Conservation (phyloP, 2,113 vertebrate genomes). For the Chinchilla lanigera region DNA sequence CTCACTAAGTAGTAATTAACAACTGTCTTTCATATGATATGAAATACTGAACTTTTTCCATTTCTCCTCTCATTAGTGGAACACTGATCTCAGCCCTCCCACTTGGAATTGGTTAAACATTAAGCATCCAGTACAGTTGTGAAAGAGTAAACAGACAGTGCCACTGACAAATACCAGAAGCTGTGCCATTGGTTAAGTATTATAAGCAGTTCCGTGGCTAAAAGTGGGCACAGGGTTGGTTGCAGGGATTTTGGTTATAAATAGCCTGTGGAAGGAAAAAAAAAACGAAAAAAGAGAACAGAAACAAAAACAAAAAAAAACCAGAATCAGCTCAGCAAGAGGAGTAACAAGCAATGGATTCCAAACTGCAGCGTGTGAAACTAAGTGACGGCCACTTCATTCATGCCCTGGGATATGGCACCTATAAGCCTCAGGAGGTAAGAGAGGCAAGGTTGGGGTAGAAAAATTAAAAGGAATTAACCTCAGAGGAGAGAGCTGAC, state of each 20-base stretch:
- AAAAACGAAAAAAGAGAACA: no score
- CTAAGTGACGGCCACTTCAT: not conserved
- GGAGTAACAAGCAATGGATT: not conserved
- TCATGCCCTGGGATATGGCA: not conserved
- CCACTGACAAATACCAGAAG: not conserved
- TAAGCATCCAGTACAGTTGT: not conserved
- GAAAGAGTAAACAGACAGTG: not conserved
- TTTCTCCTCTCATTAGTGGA: not conserved
- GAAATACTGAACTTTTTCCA: not conserved
- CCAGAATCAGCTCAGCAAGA: not conserved
- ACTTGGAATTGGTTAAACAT: not conserved
- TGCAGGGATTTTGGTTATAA: not conserved
- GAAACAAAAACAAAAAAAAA: not conserved
- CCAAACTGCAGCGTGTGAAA: not conserved
- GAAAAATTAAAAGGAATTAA: not conserved
- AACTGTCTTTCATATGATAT: not conserved
- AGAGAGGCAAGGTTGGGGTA: not conserved
- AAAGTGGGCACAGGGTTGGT: not conserved
- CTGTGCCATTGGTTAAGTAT: not conserved
- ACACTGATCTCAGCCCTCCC: rapidly evolving
- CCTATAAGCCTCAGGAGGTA: not conserved
- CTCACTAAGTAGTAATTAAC: not conserved
- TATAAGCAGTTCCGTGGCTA: not conserved
- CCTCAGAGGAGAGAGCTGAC: not conserved
- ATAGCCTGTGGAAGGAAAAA: not conserved